These are phyloP conservation scores for Hirundichthys speculiger DNA, from an alignment of 2,113 vertebrate genomes.

Conservation along the genomic window DNA sequence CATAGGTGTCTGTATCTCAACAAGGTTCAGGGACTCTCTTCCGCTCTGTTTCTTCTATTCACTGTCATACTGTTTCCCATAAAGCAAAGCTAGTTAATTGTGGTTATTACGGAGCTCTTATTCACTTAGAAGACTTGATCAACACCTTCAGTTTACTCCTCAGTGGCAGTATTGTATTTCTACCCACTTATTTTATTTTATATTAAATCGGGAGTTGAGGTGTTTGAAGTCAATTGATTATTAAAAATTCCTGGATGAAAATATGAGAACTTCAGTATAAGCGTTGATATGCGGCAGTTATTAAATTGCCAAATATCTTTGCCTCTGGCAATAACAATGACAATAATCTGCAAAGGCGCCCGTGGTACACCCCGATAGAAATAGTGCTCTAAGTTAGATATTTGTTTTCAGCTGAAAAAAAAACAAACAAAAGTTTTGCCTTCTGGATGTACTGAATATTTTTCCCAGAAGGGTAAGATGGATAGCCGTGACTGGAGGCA, in stretches of 20 bases:
- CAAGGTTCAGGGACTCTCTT: constrained; percentile 15
- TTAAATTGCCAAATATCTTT: constrained; percentile 22
- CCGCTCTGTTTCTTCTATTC: constrained; percentile 20
- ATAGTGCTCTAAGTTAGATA: constrained; percentile 11
- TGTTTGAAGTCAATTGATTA: too few relatives aligned
- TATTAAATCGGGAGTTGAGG: too few relatives aligned
- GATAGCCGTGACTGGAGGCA: too few relatives aligned
- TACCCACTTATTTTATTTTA: too few relatives aligned
- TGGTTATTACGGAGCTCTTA: not conserved
- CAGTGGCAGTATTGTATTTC: too few relatives aligned
- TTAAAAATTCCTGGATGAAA: too few relatives aligned
- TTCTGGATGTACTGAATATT: constrained; percentile 31
- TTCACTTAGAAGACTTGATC: too few relatives aligned
- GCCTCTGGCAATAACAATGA: constrained; percentile 18
- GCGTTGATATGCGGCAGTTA: constrained; percentile 23
- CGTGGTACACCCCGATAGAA: not conserved
- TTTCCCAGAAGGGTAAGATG: constrained; percentile 22
- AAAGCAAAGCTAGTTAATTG: not conserved
- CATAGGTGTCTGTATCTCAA: constrained; percentile 17
- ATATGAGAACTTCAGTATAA: too few relatives aligned
- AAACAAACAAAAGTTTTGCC: constrained; percentile 10
- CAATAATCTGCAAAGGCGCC: constrained; percentile 15
- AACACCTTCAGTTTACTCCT: too few relatives aligned
- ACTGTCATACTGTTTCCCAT: constrained; percentile 3
- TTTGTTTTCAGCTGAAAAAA: constrained; percentile 32